Evolutionary conservation across 2,888 invertebrate genomes (phyloP).

Genomic region (Pseudanteris insignis): DNA sequence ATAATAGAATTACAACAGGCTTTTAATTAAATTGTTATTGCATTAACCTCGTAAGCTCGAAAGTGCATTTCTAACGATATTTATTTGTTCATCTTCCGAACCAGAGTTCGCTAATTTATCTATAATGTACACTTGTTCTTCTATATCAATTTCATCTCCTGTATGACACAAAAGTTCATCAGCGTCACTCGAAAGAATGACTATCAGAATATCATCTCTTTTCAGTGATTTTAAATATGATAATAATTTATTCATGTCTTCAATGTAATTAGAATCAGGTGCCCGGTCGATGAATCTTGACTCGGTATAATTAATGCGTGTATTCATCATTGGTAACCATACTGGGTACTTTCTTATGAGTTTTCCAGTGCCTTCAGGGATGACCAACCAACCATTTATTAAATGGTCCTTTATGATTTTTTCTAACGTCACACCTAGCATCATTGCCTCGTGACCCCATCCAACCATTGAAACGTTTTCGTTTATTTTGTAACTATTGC

Average conservation of each 20-base stretch:
- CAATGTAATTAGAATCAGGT: constrained; percentile 69
- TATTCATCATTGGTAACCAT: constrained; percentile 52
- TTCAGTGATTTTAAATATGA: constrained; percentile 65
- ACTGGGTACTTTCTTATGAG: constrained; percentile 51
- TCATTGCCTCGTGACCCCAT: constrained; percentile 72
- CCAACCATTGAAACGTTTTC: constrained; percentile 65
- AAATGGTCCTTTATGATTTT: constrained; percentile 66
- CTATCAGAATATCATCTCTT: constrained; percentile 69
- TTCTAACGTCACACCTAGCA: constrained; percentile 69
- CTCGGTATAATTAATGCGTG: constrained; percentile 65
- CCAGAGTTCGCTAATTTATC: too few relatives aligned
- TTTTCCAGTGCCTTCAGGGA: constrained; percentile 66
- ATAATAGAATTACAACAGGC: too few relatives aligned
- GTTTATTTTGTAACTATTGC: constrained; percentile 50
- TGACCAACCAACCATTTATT: constrained; percentile 68
- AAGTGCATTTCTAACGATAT: too few relatives aligned
- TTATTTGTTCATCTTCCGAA: too few relatives aligned
- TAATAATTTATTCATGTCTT: constrained; percentile 68
- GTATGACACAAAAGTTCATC: constrained; percentile 75
- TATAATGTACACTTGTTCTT: constrained; percentile 69
- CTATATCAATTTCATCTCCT: constrained; percentile 68
- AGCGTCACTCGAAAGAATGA: constrained; percentile 73
- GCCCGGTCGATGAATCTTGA: constrained; percentile 69
- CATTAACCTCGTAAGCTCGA: too few relatives aligned
- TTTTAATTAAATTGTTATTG: too few relatives aligned